These are phyloP conservation scores for Drosophila flavopinicola DNA, from an alignment of 2,888 invertebrate species.

Conservation along the genomic window DNA sequence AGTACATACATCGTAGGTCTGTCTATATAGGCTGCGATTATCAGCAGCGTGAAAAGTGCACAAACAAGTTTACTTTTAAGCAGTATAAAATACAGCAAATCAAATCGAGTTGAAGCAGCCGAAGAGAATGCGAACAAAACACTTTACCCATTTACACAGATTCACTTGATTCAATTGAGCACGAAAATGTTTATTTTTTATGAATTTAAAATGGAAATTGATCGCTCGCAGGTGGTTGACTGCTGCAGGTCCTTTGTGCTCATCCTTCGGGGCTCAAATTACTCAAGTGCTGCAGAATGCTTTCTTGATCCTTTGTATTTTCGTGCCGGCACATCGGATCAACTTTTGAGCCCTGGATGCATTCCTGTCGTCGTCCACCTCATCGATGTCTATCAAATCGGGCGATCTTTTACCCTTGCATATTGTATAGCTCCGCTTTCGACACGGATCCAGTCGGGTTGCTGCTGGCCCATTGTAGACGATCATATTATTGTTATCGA, in stretches of 20 bases:
- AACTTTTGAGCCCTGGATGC: too few relatives aligned
- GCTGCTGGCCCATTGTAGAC: background rate
- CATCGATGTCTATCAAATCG: slow-evolving; percentile 14
- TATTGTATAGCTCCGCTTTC: slow-evolving; percentile 25
- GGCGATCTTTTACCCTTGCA: slow-evolving; percentile 30
- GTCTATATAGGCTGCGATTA: slow-evolving; percentile 23
- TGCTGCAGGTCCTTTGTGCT: background rate
- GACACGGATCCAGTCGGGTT: background rate
- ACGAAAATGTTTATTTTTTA: too few relatives aligned
- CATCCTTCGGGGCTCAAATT: background rate
- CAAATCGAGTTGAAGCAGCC: slow-evolving; percentile 11
- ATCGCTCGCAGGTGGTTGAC: background rate
- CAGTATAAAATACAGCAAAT: slow-evolving; percentile 19
- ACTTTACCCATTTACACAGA: too few relatives aligned
- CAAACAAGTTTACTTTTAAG: slow-evolving; percentile 22
- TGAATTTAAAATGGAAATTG: too few relatives aligned
- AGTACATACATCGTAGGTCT: too few relatives aligned
- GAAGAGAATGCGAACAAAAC: background rate
- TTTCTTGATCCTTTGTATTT: slow-evolving; percentile 37
- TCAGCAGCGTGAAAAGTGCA: slow-evolving; percentile 45
- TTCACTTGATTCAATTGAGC: too few relatives aligned
- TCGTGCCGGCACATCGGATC: background rate
- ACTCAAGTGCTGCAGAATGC: slow-evolving; percentile 14
- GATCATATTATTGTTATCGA: too few relatives aligned
- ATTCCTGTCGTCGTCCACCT: too few relatives aligned